Evolutionary conservation across 2,113 vertebrate species (phyloP), one percentile per base, ranked within the genome.

Genomic region (Phalacrocorax carbo): DNA sequence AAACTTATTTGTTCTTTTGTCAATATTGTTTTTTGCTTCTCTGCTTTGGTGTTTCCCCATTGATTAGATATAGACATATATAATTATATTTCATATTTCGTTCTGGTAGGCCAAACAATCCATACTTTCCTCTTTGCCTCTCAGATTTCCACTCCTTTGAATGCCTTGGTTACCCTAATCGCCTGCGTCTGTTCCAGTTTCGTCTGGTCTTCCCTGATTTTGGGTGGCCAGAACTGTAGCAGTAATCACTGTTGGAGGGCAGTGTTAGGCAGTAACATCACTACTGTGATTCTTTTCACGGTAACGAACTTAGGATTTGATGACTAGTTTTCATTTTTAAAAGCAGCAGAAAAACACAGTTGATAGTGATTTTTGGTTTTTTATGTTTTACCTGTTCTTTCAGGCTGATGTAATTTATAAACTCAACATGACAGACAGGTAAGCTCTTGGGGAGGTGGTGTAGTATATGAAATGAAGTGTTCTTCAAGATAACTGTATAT

Each of bases 401-500:
- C 97, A 99, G 99, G 99, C 99, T 76, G 99, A 99, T 97, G 99
- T 99, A 65, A 99, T 99, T 98, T 99, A 99, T 98, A 99, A 99
- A 97, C 99, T 99, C 98, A 98, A 98, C 93, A 99, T 99, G 99
- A 99, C 99, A 77, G 99, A 99, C 98, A 99, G 99, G 99, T 99
- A 98, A 98, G 97, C 94, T 96, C 86, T 89, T 95, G 85, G 57
- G 87, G 49, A 81, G 68, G 23, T 82, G 86, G n/a, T 69, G 36
- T 8, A 65, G 25, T 60, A 2, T 26, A 3, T 86, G 76, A 86
- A 88, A 49, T 82, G 27, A 65, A 86, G 30, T 36, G 70, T 66
- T 82, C 36, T 49, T n/a, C 18, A 66, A 26, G 58, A 17, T 62
- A 51, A 46, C 62, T 87, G 34, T 76, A 10, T 52, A 3, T 62